Base-by-base conservation (phyloP, 2,113 vertebrate species). In the Arvicanthis niloticus region DNA sequence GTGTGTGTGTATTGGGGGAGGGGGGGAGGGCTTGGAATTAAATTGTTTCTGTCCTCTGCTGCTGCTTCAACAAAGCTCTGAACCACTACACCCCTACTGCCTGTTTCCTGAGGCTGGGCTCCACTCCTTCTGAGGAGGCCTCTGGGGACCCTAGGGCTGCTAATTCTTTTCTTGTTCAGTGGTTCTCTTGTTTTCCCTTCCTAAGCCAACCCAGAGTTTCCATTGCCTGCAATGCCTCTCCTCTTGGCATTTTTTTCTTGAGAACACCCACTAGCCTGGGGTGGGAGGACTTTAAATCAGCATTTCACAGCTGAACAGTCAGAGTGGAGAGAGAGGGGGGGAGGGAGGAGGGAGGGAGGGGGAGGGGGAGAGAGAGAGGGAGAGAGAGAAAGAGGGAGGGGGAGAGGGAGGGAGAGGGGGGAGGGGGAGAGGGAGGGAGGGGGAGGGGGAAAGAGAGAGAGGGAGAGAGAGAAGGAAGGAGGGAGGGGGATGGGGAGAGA, bases 51-150 rank as follows among this genome's bases (percentile, higher is more conserved):
- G 26, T 81, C 24, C 45, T 65, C 22, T 81, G 82, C 58, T 81
- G 82, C 58, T 60, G 62, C 45, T 45, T 95, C 40, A 24, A 91
- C 75, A 89, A 77, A 93, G 78, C 82, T 67, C 31, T 65, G 80
- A 91, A 62, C 60, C 72, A 34, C 65, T 77, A 0, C 12, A 2
- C 86, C 31, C 6, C 17, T n/a, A n/a, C 22, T 16, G 65, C 31
- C 34, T 88, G 62, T 16, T 16, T 16, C 65, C 21, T 4, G 26
- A 67, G n/a, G 21, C 95, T 16, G 31, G 68, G 70, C 76, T 40
- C 15, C 7, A 51, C 9, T n/a, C 0, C 53, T 75, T 58, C 56
- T 31, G 73, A 24, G 70, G 60, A 91, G 87, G 26, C 19, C 26
- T 84, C 45, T 86, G 62, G 19, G 75, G 53, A 56, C 73, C 76